Evolutionary conservation across 2,113 vertebrate species (phyloP).

Genomic region (Periophthalmodon schlosseri): DNA sequence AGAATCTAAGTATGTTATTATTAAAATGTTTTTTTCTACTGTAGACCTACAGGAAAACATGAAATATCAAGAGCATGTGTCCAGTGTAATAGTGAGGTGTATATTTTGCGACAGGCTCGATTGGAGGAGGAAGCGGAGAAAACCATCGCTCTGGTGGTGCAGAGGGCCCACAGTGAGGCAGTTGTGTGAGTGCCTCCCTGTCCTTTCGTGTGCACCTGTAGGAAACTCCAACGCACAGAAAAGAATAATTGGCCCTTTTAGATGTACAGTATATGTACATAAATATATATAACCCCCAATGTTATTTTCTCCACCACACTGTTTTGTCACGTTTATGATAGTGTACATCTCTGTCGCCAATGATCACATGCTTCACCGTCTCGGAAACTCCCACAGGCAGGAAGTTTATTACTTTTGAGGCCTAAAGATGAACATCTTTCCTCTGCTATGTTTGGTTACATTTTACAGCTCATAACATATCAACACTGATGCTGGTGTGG

Average conservation of each 20-base stretch:
- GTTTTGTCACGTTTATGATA: conserved; percentile 52
- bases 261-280: conserved; percentile 30
- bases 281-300: conserved; percentile 47
- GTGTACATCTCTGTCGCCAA: conserved; percentile 65
- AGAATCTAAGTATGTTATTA: background rate
- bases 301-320: conserved; percentile 67
- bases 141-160: conserved; percentile 76
- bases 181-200: conserved; percentile 78
- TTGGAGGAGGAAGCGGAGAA: conserved; percentile 83
- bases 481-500: conserved; percentile 64
- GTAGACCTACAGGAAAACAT: background rate
- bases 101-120: conserved; percentile 70
- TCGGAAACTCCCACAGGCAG: conserved; percentile 30
- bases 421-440: conserved; percentile 41
- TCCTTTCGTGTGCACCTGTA: conserved; percentile 59
- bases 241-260: conserved; percentile 45
- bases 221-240: conserved; percentile 40
- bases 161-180: conserved; percentile 81
- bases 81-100: conserved; percentile 16
- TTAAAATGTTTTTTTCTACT: background rate
- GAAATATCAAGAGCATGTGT: background rate
- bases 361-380: conserved; percentile 61
- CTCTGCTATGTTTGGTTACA: conserved; percentile 51
- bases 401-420: conserved; percentile 64
- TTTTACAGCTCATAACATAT: conserved; percentile 54